Evolutionary conservation across 2,888 invertebrate genomes (phyloP), one percentile per base, ranked within the genome.

Genomic region (Lasioglossum figueresi): DNA sequence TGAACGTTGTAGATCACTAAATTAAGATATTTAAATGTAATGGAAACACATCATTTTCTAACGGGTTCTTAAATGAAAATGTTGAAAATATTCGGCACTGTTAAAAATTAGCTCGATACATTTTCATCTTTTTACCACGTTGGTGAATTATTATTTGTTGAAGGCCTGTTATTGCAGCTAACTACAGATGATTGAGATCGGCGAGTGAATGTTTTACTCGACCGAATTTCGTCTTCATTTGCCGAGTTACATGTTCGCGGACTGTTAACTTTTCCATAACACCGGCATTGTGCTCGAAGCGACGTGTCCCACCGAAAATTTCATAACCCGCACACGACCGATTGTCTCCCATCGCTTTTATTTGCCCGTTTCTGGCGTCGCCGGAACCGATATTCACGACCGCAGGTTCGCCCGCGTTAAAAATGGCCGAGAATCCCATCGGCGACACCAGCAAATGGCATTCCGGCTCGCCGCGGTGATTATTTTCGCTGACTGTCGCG

Each of bases 401-500:
- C n/a, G 27, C 52, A 34, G 34, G 14, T 40, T 12, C 37, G 52
- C 72, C 66, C 73, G 63, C 72, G 66, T 81, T 83, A 83, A 83
- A 83, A 83, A 83, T 37, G 72, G 31, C 63, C 37, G 34, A 43
- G 40, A 76, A 81, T 81, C 83, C 81, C 81, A 74, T 83, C 73
- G 72, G 76, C 45, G 80, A 83, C 45, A 37, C 40, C 45, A 37
- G 73, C 83, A 56, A 68, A 80, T 78, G 75, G 79, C 82, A 72
- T 82, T 75, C 52, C 75, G 45, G 71, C 66, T 31, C 43, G 59
- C 84, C 79, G 37, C 84, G 66, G 79, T 76, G 82, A 84, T 84
- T 84, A 84, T 82, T 82, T 84, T 79, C 84, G 82, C 75, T 79
- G 78, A 84, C 82, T 72, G 78, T 79, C 78, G 84, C 79, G 84